These are phyloP conservation scores for Panurus biarmicus DNA, from an alignment of 2,113 vertebrate genomes.

Conservation along the genomic window DNA sequence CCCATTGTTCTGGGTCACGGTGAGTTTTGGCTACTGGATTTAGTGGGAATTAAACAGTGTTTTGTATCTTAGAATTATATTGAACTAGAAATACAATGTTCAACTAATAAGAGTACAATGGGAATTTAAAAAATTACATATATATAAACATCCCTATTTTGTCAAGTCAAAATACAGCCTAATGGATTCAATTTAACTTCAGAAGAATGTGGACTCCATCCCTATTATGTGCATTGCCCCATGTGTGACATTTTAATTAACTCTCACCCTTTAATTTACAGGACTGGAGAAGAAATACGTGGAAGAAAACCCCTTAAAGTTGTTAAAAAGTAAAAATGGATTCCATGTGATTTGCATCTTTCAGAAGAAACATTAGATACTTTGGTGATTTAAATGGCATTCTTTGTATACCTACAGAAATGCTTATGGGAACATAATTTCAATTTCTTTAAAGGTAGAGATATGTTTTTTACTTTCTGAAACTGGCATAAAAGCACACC, in stretches of 20 bases:
- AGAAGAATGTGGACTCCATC: neutral
- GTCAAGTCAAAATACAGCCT: neutral
- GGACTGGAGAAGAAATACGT: neutral
- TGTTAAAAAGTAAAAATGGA: neutral
- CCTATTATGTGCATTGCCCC: neutral
- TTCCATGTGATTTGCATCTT: neutral
- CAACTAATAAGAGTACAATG: neutral
- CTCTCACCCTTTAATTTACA: neutral
- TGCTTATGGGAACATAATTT: neutral
- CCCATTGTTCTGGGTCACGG: neutral
- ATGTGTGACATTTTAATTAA: neutral
- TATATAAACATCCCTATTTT: neutral
- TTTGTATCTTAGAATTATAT: neutral
- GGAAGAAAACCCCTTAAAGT: rapidly evolving
- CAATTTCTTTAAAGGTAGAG: neutral
- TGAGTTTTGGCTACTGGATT: neutral
- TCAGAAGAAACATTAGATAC: neutral
- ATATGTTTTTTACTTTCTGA: neutral
- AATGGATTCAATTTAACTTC: neutral
- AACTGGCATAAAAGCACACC: neutral
- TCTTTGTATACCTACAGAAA: neutral
- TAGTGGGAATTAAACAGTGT: neutral
- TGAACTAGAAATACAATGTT: neutral
- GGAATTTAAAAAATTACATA: rapidly evolving
- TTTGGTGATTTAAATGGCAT: neutral